Evolutionary conservation across 1,140 invertebrate species (phyloP).

Genomic region (Trachymyrmex septentrionalis): DNA sequence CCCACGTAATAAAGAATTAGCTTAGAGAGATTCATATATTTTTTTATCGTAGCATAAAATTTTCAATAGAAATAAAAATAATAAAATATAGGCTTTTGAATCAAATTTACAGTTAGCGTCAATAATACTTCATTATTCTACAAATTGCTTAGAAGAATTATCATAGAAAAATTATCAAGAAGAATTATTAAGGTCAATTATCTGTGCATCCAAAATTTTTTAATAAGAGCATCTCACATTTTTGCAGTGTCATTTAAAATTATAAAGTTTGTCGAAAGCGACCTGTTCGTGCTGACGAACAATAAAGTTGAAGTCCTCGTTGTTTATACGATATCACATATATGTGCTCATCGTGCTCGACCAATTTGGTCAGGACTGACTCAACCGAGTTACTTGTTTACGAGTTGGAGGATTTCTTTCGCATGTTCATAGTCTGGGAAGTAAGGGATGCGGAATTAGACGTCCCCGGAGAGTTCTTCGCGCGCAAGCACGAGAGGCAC

Average conservation of each 20-base stretch:
- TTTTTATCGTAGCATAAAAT: not conserved
- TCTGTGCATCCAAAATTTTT: not conserved
- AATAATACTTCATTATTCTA: not conserved
- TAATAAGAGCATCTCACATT: not conserved
- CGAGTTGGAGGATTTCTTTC: constrained; percentile 66
- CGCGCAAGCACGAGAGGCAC: constrained; percentile 30
- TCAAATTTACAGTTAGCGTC: not conserved
- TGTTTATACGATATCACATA: constrained; percentile 46
- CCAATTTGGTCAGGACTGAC: constrained; percentile 39
- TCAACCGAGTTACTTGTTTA: constrained; percentile 66
- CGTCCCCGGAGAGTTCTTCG: constrained; percentile 28
- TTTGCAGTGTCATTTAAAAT: not conserved
- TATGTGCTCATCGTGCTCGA: not conserved
- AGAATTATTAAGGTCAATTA: not conserved
- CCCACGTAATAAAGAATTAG: not conserved
- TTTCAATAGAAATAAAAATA: constrained; percentile 9
- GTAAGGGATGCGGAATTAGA: constrained; percentile 73
- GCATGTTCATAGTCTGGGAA: constrained; percentile 73
- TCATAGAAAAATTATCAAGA: not conserved
- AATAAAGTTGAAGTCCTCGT: not conserved
- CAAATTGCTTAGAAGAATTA: not conserved
- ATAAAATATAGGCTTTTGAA: not conserved
- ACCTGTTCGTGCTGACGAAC: not conserved
- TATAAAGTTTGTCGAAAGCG: not conserved
- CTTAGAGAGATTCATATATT: not conserved